These are phyloP conservation scores for Anolis apletophallus DNA, from an alignment of 2,797 vertebrate species.

Conservation along the genomic window DNA sequence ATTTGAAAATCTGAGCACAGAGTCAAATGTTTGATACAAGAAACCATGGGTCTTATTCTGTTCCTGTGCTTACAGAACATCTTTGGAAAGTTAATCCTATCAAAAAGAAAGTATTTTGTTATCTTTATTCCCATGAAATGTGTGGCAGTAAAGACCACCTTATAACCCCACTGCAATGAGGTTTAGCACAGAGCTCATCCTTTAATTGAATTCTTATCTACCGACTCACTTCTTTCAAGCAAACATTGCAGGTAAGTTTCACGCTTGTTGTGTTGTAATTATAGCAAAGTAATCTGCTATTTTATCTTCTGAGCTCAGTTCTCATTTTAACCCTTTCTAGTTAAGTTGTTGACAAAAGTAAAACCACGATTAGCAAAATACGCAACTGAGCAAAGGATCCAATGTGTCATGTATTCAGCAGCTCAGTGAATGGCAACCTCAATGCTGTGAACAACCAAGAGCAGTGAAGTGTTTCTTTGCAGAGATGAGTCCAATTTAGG, in stretches of 20 bases:
- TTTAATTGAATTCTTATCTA: conserved; percentile 66
- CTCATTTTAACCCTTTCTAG: not conserved
- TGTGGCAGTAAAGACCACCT: conserved; percentile 40
- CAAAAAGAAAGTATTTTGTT: conserved; percentile 43
- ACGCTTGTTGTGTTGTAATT: conserved; percentile 54
- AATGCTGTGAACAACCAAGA: conserved; percentile 5
- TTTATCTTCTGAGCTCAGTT: conserved; percentile 44
- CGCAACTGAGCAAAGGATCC: not conserved
- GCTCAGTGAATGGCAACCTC: conserved; percentile 25
- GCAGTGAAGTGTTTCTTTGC: conserved; percentile 34
- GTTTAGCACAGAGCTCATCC: conserved; percentile 39
- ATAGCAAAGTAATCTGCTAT: conserved; percentile 13
- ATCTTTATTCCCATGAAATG: conserved; percentile 24
- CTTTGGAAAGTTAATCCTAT: conserved; percentile 49
- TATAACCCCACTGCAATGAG: conserved; percentile 40
- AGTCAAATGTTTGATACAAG: conserved; percentile 16
- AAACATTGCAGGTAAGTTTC: conserved; percentile 37
- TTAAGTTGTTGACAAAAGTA: conserved; percentile 11
- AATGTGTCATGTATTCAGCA: not conserved
- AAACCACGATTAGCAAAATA: conserved; percentile 22
- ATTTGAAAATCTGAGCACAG: conserved; percentile 33
- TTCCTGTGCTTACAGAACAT: conserved; percentile 16
- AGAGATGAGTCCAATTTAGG: conserved; percentile 6
- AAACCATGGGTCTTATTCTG: conserved; percentile 27
- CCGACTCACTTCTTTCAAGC: conserved; percentile 41